Conservation (phyloP, 1,140 invertebrate genomes). For the Eufriesea mexicana region DNA sequence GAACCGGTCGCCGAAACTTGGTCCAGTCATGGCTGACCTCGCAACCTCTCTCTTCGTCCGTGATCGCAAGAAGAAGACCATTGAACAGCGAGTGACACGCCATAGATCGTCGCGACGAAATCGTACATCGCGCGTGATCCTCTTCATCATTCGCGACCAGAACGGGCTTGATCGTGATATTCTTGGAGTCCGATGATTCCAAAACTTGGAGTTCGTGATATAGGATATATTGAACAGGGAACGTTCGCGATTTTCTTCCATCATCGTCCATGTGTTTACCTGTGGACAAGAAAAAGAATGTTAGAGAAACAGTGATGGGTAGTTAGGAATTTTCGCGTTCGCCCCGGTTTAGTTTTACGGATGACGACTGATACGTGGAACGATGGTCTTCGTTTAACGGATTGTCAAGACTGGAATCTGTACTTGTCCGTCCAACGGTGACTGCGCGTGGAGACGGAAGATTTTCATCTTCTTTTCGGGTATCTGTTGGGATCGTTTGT, state of each 20-base stretch:
- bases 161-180: too few relatives aligned
- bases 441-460: background rate
- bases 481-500: background rate
- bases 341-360: too few relatives aligned
- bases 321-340: background rate
- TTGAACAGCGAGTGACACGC: background rate
- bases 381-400: background rate
- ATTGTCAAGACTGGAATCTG: constrained; percentile 12
- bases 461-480: background rate
- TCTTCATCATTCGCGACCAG: background rate
- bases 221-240: background rate
- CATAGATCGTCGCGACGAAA: background rate
- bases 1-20: constrained; percentile 5
- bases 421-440: constrained; percentile 15
- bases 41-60: background rate
- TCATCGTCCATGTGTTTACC: background rate
- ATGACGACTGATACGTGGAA: background rate
- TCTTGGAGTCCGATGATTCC: background rate
- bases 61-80: background rate
- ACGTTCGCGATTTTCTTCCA: background rate
- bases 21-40: constrained; percentile 43
- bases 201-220: background rate
- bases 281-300: background rate
- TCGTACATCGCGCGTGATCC: background rate
- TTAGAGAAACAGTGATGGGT: background rate